A percentile compares a stretch with the other conserved stretches of the same genome.
Conservation (phyloP, 2,888 invertebrate species). For the Tuta absoluta region DNA sequence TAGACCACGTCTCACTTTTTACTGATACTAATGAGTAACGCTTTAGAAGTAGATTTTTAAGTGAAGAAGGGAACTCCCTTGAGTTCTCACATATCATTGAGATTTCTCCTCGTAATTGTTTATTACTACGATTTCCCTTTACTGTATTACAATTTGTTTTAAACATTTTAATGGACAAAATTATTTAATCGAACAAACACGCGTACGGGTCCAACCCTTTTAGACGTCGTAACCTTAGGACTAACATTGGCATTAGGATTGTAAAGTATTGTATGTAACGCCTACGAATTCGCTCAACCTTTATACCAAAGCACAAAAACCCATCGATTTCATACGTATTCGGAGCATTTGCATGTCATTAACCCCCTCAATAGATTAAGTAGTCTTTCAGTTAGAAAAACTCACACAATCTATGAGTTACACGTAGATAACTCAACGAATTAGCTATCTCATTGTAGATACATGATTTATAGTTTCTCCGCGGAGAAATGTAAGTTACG, state of each 20-base stretch:
- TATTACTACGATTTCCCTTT: conserved; percentile 51
- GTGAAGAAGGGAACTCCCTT: conserved; percentile 71
- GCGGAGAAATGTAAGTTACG: conserved; percentile 27
- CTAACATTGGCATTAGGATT: conserved; percentile 77
- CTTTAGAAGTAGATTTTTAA: conserved; percentile 75
- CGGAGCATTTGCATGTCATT: conserved; percentile 70
- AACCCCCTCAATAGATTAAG: conserved; percentile 72
- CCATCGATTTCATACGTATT: conserved; percentile 77
- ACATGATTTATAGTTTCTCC: conserved; percentile 40
- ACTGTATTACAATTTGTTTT: conserved; percentile 66
- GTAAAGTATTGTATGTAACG: conserved; percentile 67
- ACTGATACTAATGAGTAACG: conserved; percentile 70
- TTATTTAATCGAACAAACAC: conserved; percentile 68
- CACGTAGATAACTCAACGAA: conserved; percentile 52
- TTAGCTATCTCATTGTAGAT: conserved; percentile 42
- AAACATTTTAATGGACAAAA: conserved; percentile 55
- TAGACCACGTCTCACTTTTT: conserved; percentile 66
- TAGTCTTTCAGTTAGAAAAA: conserved; percentile 79
- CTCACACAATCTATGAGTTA: conserved; percentile 72
- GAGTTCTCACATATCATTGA: conserved; percentile 81
- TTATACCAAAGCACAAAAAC: conserved; percentile 81
- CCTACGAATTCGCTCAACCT: conserved; percentile 78
- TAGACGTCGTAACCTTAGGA: conserved; percentile 76
- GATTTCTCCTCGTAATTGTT: conserved; percentile 78
- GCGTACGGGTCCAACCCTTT: conserved; percentile 80